Conservation (phyloP, 2,113 vertebrate species). For the Calyptommatus sinebrachiatus region DNA sequence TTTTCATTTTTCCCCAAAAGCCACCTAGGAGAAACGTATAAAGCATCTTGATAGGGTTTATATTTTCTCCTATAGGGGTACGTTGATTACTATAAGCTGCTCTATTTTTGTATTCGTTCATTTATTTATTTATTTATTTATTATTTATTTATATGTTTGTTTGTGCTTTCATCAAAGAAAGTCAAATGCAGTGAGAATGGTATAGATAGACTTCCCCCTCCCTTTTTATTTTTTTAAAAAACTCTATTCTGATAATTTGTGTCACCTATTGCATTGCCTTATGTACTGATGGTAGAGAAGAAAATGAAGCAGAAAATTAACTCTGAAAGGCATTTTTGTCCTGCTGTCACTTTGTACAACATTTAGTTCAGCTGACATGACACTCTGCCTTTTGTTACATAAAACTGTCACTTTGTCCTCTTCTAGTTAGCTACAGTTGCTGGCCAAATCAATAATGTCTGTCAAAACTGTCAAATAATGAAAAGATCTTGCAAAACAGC, state of each 20-base stretch:
- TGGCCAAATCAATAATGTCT: constrained; percentile 78
- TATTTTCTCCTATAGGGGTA: constrained; percentile 75
- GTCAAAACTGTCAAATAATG: constrained; percentile 76
- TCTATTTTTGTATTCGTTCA: constrained; percentile 64
- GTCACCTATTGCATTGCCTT: constrained; percentile 76
- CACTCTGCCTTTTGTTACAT: constrained; percentile 83
- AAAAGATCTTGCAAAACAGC: constrained; percentile 67
- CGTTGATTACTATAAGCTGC: constrained; percentile 72
- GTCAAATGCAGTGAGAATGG: constrained; percentile 74
- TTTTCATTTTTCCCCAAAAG: constrained; percentile 78
- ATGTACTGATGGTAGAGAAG: constrained; percentile 72
- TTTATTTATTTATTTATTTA: constrained; percentile 38
- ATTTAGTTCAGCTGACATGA: constrained; percentile 82
- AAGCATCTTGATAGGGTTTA: constrained; percentile 76
- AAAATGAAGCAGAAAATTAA: constrained; percentile 86
- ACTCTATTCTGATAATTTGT: constrained; percentile 76
- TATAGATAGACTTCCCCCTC: constrained; percentile 60
- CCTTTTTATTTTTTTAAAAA: no score
- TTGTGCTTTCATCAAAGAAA: constrained; percentile 66
- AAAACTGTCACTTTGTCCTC: constrained; percentile 82
- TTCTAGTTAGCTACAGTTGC: constrained; percentile 78
- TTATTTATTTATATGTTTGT: constrained; percentile 44
- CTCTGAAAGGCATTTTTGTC: constrained; percentile 82
- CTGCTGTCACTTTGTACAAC: constrained; percentile 82
- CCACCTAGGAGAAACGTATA: constrained; percentile 75